Evolutionary conservation across 2,113 vertebrate species (phyloP).

Genomic region (Hippolais icterina): DNA sequence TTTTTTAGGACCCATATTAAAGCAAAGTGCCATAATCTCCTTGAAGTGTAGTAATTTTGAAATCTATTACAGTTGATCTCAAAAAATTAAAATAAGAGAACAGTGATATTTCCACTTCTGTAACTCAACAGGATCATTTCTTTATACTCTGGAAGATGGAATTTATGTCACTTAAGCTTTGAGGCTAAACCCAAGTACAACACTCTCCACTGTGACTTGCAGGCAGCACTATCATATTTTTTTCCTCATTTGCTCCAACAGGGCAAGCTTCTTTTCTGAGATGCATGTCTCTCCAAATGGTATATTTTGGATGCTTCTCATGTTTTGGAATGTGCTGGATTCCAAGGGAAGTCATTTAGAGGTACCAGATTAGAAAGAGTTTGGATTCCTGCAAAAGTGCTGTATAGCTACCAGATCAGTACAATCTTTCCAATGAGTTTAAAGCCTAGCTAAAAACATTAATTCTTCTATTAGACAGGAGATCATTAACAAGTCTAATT

Average conservation of each 20-base stretch:
- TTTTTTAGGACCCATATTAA: neutral
- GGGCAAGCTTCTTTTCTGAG: neutral
- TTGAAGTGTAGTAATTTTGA: neutral
- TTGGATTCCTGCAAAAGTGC: neutral
- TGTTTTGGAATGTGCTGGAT: neutral
- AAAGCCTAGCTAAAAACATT: neutral
- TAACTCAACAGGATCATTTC: neutral
- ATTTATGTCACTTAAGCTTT: neutral
- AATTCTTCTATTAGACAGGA: neutral
- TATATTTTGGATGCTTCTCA: neutral
- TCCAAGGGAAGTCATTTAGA: neutral
- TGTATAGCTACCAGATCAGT: neutral
- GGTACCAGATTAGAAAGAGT: neutral
- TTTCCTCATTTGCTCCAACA: neutral
- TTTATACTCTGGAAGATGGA: neutral
- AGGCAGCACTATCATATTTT: neutral
- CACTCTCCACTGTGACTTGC: neutral
- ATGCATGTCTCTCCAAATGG: neutral
- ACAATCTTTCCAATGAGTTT: neutral
- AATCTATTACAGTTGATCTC: neutral
- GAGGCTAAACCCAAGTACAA: neutral
- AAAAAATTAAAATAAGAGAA: neutral
- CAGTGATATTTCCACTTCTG: neutral
- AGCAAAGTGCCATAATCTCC: neutral
- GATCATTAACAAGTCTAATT: constrained; percentile 23